Base-by-base conservation (phyloP, 30 jellyfish, hydroid and myxozoan genomes). In the Aurelia sp. region DNA sequence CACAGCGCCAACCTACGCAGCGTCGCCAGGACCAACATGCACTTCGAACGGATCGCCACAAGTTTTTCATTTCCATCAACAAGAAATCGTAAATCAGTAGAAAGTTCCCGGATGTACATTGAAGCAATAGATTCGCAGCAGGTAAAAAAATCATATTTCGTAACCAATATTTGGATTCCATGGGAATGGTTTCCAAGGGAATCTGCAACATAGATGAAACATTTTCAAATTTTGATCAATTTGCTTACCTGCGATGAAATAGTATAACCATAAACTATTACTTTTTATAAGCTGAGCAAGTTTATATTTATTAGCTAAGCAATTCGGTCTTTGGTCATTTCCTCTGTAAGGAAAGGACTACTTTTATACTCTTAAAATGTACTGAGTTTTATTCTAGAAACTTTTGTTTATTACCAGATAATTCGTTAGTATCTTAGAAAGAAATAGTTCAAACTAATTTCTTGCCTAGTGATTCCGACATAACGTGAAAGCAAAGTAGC, bases 1-100 rank as follows among this genome's bases (percentile, higher is more conserved):
- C 59, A 66, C 90, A 3, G 79, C 90, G 52, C 71, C 90, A 13
- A 66, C 90, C 35, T 81, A 81, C 60, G 90, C 90, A 10, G 52
- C 90, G 61, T 81, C 90, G 31, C 90, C 90, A 15, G 89, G 89
- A 18, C 89, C 89, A 16, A 41, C 90, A 30, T 81, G 90, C 83
- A 72, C 90, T 16, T 23, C 90, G 75, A 81, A 66, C 71, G 90
- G 90, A 13, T 64, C 78, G 37, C 73, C 83, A 13, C 90, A 81
- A 62, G 78, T 81, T 35, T 81, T 81, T 51, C 90, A 81, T 53
- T 81, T 81, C 65, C 90, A 81, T 31, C 90, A 81, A 31, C 90
- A 81, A 40, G 90, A 81, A 67, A 81, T 81, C 18, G 83, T 70
- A 7, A 81, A 81, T 50, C 90, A 81, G 47, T 81, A 67, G 47